A percentile compares a stretch with the other conserved stretches of the same genome.
Conservation (phyloP, 2,888 invertebrate species). For the Psylliodes chrysocephalus region DNA sequence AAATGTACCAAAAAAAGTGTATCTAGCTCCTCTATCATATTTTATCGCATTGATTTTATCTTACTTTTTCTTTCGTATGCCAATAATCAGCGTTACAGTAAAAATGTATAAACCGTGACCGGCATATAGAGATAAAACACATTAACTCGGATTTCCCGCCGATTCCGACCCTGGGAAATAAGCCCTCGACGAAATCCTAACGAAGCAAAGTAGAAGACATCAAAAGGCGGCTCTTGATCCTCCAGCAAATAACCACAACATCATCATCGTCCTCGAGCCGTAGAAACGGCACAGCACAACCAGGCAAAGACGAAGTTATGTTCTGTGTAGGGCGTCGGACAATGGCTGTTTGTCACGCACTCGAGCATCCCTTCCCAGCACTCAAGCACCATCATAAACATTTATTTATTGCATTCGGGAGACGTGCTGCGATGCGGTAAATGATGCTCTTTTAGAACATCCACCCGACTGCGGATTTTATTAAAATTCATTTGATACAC, state of each 20-base stretch:
- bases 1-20: too few relatives aligned
- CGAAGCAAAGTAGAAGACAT: constrained; percentile 23
- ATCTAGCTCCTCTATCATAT: too few relatives aligned
- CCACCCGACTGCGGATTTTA: constrained; percentile 38
- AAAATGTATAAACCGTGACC: too few relatives aligned
- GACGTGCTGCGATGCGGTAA: constrained; percentile 33
- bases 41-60: too few relatives aligned
- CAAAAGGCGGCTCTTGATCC: constrained; percentile 24
- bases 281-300: constrained; percentile 1
- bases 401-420: constrained; percentile 42
- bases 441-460: neutral
- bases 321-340: constrained; percentile 37
- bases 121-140: too few relatives aligned
- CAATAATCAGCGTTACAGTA: too few relatives aligned
- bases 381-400: constrained; percentile 40
- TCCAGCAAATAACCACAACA: constrained; percentile 24
- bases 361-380: constrained; percentile 36
- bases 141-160: neutral
- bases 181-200: constrained; percentile 29
- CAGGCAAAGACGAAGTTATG: constrained; percentile 30
- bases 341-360: constrained; percentile 51
- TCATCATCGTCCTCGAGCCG: constrained; percentile 9
- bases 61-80: too few relatives aligned
- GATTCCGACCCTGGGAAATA: constrained; percentile 19
- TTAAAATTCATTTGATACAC: constrained; percentile 41